phyloP scores from a whole-genome alignment of 2,888 invertebrate genomes.

The Hipparchia sbordonii region DNA sequence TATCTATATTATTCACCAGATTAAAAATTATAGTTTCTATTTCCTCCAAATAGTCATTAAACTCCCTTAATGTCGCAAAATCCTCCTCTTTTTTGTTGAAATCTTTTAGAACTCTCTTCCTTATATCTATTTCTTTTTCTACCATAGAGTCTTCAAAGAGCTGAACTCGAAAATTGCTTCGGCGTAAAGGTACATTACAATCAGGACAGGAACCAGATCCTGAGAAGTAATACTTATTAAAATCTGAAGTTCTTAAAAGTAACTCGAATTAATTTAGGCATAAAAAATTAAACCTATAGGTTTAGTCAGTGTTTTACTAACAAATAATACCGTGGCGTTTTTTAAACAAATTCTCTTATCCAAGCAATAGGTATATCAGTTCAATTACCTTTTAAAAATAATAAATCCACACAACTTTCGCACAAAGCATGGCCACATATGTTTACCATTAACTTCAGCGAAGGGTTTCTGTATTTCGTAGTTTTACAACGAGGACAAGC shows the following conservation, averaged over 20 bases:
- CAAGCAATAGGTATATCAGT: too few relatives aligned
- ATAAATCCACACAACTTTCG: conserved; percentile 97
- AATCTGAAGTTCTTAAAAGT: neutral
- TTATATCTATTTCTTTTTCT: conserved; percentile 98
- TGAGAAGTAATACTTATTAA: neutral
- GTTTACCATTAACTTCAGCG: conserved; percentile 98
- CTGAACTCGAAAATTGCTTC: conserved; percentile 96
- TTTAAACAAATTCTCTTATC: neutral
- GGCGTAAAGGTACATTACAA: conserved; percentile 93
- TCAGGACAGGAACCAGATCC: conserved; percentile 97
- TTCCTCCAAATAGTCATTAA: conserved; percentile 98
- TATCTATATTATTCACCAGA: conserved; percentile 93
- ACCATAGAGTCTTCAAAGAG: conserved; percentile 98
- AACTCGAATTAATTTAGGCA: too few relatives aligned
- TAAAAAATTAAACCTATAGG: neutral
- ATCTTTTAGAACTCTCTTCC: conserved; percentile 93
- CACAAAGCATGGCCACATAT: conserved; percentile 99
- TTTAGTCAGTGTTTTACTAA: neutral
- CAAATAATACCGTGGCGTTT: neutral
- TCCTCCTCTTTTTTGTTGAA: conserved; percentile 98
- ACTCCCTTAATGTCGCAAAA: conserved; percentile 91
- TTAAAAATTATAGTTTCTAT: conserved; percentile 96
- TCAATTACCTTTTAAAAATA: conserved; percentile 94
- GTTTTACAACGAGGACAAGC: conserved; percentile 98
- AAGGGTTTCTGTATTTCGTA: conserved; percentile 98